Conservation (phyloP, 1,140 invertebrate species). For the Dendrolimus kikuchii region DNA sequence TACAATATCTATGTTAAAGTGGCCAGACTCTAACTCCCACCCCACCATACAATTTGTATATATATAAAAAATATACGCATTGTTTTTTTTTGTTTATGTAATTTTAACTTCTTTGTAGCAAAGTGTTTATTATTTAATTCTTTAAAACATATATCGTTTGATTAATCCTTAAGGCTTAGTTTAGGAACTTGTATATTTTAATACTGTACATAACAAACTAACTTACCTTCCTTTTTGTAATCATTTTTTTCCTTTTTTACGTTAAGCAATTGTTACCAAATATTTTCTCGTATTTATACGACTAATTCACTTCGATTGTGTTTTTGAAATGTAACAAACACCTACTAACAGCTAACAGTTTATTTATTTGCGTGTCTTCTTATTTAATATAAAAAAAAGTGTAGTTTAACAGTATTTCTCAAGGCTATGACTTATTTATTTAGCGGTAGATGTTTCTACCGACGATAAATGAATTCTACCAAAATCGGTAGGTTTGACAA, state of each 20-base stretch:
- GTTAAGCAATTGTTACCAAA: constrained; percentile 71
- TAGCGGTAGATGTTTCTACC: background rate
- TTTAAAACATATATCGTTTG: constrained; percentile 37
- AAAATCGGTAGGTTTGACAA: too few species aligned
- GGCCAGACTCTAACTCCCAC: constrained; percentile 64
- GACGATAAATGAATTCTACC: constrained; percentile 2
- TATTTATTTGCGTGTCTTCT: constrained; percentile 5
- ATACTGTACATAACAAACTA: background rate
- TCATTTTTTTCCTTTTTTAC: constrained; percentile 45
- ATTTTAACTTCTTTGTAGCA: constrained; percentile 33
- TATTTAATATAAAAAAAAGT: background rate
- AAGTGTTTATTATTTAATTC: constrained; percentile 24
- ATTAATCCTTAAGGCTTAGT: too few species aligned
- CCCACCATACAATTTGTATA: constrained; percentile 64
- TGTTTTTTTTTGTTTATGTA: constrained; percentile 44
- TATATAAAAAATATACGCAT: constrained; percentile 41
- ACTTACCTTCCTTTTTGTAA: constrained; percentile 24
- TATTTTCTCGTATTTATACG: constrained; percentile 62
- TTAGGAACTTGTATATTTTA: too few species aligned
- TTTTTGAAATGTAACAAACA: constrained; percentile 5
- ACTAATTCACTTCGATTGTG: constrained; percentile 8
- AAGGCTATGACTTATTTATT: background rate
- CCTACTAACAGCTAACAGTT: constrained; percentile 5
- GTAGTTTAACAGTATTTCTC: too few species aligned
- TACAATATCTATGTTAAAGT: constrained; percentile 28